Evolutionary conservation across 2,888 invertebrate species (phyloP).

Genomic region (Homarus gammarus): DNA sequence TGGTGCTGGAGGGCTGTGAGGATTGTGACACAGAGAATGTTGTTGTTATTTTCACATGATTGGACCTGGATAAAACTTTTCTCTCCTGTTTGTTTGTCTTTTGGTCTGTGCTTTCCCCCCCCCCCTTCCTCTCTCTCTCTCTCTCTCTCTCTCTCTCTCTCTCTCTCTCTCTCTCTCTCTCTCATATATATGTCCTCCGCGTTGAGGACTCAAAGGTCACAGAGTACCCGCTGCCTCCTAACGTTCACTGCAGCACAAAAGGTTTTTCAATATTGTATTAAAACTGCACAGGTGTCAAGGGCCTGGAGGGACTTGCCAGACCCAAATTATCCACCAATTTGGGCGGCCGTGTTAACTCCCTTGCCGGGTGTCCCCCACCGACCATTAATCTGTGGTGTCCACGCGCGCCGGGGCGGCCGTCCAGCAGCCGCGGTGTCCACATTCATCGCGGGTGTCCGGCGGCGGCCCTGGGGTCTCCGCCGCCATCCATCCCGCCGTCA

Average conservation of each 20-base stretch:
- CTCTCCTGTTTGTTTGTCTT: too few relatives aligned
- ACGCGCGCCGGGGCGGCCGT: constrained; percentile 47
- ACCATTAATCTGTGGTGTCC: constrained; percentile 59
- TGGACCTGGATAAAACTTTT: too few relatives aligned
- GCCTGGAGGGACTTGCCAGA: background rate
- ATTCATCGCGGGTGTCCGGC: constrained; percentile 57
- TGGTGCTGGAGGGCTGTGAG: too few relatives aligned
- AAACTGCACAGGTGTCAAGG: constrained; percentile 8
- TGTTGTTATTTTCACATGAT: too few relatives aligned
- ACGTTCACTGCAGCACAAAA: background rate
- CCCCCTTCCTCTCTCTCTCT: background rate
- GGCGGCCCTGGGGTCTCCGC: constrained; percentile 34
- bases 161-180: background rate
- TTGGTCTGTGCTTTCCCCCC: background rate
- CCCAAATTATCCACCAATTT: constrained; percentile 54
- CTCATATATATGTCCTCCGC: too few relatives aligned
- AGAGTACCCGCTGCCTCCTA: background rate
- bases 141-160: background rate
- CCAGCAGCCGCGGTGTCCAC: constrained; percentile 54
- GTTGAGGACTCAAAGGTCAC: background rate
- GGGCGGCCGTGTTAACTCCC: constrained; percentile 47
- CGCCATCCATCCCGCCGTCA: constrained; percentile 62
- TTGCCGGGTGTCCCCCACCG: constrained; percentile 33
- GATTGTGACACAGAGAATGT: too few relatives aligned
- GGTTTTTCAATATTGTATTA: background rate